phyloP scores from a whole-genome alignment of 2,113 vertebrate species.

The Nycticorax nycticorax region DNA sequence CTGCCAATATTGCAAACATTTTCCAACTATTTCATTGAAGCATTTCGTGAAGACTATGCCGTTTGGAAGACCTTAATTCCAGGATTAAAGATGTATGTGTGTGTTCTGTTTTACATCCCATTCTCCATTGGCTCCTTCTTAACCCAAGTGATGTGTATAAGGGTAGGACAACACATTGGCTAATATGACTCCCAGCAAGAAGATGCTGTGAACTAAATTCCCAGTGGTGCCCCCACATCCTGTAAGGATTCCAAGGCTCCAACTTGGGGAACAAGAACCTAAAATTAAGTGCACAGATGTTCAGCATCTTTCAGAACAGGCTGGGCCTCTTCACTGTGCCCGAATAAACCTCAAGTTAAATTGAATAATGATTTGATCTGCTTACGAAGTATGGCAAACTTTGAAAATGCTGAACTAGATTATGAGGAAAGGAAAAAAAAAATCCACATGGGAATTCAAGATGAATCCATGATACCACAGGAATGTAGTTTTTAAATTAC shows the following conservation, averaged over 20 bases:
- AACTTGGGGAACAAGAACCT: neutral
- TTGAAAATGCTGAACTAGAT: neutral
- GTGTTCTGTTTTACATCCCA: neutral
- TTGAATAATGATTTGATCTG: neutral
- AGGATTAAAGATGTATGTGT: neutral
- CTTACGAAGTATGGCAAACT: neutral
- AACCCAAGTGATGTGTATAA: neutral
- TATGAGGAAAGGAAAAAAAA: neutral
- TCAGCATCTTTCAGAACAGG: neutral
- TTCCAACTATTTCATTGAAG: conserved; percentile 12
- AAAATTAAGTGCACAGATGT: neutral
- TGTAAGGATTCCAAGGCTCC: neutral
- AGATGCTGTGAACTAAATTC: neutral
- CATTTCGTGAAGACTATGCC: neutral
- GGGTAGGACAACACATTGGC: neutral
- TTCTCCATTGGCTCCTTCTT: neutral
- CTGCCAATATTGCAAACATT: neutral
- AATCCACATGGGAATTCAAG: neutral
- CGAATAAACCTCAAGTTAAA: neutral
- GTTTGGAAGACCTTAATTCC: neutral
- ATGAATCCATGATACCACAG: neutral
- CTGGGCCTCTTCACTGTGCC: neutral
- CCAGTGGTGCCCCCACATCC: neutral
- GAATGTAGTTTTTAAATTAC: neutral
- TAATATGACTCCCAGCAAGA: neutral